These are phyloP conservation scores for Heliconius nattereri DNA, from an alignment of 1,140 invertebrate genomes.

Conservation along the genomic window DNA sequence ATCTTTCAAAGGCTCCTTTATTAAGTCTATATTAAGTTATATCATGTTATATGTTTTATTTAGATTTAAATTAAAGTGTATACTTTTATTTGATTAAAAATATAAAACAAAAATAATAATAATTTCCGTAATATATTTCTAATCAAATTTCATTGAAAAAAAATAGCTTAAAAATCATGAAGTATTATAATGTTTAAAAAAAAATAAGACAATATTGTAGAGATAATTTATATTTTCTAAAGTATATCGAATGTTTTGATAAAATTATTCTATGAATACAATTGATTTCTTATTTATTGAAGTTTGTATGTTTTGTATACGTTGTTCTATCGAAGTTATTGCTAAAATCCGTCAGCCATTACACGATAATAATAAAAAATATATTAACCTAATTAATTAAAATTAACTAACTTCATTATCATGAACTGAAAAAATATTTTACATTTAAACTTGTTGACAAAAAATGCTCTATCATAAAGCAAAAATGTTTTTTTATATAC, in stretches of 20 bases:
- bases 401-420: background rate
- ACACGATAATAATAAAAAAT: background rate
- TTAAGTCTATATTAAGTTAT: background rate
- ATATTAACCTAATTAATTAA: background rate
- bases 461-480: background rate
- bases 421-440: no score
- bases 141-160: no score
- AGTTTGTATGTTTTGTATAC: background rate
- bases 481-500: no score
- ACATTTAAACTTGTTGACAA: background rate
- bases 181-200: no score
- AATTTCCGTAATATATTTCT: no score
- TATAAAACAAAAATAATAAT: no score
- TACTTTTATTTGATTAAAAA: no score
- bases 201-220: no score
- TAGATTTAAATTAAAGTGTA: no score
- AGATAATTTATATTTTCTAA: background rate
- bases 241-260: background rate
- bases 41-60: background rate
- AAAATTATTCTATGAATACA: background rate
- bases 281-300: background rate
- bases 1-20: constrained; percentile 12
- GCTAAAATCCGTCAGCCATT: background rate
- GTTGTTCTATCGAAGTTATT: constrained; percentile 4
- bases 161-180: no score